Evolutionary conservation across 2,113 vertebrate species (phyloP), one percentile per base, ranked within the genome.

Genomic region (Vimba vimba): DNA sequence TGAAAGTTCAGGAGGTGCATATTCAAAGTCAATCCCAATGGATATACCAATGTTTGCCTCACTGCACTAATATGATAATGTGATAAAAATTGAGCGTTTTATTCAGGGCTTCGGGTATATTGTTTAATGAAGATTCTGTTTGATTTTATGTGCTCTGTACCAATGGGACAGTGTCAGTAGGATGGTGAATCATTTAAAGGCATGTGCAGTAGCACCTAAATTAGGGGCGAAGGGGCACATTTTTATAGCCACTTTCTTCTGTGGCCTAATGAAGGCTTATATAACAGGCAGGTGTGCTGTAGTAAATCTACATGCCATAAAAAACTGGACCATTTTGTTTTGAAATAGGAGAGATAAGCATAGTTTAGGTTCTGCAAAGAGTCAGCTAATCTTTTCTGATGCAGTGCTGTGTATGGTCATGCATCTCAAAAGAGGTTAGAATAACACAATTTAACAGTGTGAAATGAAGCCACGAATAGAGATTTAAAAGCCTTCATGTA

Each of bases 111-210:
- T 36, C 9, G n/a, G 55, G 19, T 79, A 36, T 36, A 10, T 19
- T 19, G 74, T 76, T 59, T 57, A 57, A 55, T 79, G 10, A 79
- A 60, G 30, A 39, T 39, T 39, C 33, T 79, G 50, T n/a, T 55
- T 19, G 25, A 19, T 78, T 33, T 23, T 50, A 66, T 55, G 47
- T 33, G 27, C 33, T 77, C 25, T 36, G 76, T 59, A 33, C 2
- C 76, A 23, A 12, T 47, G 45, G 45, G 12, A 47, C 45, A 68
- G 15, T 3, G 9, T 57, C 11, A 60, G 77, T 60, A 21, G 30
- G 9, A 78, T 79, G 76, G 76, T 60, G 52, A 79, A 33, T 25
- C 30, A 39, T 59, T 36, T 21, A 33, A 21, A 57, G 7, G 74
- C 52, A 1, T 4, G 4, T 59, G 68, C 33, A 73, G 17, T 19